Evolutionary conservation across 2,888 invertebrate species (phyloP).

Genomic region (Xylophagus ater): DNA sequence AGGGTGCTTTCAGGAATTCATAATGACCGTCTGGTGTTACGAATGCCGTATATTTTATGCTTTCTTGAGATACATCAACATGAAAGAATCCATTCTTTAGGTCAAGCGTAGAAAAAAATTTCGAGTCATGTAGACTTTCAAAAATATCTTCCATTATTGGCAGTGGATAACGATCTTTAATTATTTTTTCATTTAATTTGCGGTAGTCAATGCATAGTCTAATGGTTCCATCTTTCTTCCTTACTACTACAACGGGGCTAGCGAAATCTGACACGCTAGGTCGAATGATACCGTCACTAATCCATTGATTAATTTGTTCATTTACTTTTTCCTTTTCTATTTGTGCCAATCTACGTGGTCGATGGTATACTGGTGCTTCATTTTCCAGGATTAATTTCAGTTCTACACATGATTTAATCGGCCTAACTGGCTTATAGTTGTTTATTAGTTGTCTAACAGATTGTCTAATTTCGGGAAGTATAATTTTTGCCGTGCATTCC

Average conservation of each 20-base stretch:
- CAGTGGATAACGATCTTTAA: conserved; percentile 26
- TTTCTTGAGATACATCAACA: conserved; percentile 22
- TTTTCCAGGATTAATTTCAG: conserved; percentile 24
- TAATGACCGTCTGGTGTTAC: conserved; percentile 13
- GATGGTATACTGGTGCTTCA: conserved; percentile 22
- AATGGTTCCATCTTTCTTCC: conserved; percentile 13
- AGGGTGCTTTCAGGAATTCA: conserved; percentile 24
- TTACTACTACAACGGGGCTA: conserved; percentile 19
- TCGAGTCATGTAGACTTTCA: conserved; percentile 22
- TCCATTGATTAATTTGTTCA: conserved; percentile 23
- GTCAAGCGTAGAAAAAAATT: conserved; percentile 24
- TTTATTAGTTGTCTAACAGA: conserved; percentile 2
- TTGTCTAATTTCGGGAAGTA: background rate
- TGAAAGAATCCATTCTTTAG: conserved; percentile 29
- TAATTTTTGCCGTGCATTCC: no score
- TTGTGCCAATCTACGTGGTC: conserved; percentile 21
- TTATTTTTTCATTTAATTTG: conserved; percentile 26
- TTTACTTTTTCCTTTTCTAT: conserved; percentile 21
- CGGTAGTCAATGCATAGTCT: conserved; percentile 30
- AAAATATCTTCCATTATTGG: conserved; percentile 32
- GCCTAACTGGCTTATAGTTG: conserved; percentile 4
- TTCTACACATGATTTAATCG: conserved; percentile 2
- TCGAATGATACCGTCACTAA: conserved; percentile 23
- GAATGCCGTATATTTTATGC: conserved; percentile 15
- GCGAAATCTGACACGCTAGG: conserved; percentile 25